Percentiles rank a stretch among this genome's conserved stretches.
These are phyloP conservation scores for Oncorhynchus nerka DNA, from an alignment of 2,113 vertebrate genomes.

Conservation along the genomic window DNA sequence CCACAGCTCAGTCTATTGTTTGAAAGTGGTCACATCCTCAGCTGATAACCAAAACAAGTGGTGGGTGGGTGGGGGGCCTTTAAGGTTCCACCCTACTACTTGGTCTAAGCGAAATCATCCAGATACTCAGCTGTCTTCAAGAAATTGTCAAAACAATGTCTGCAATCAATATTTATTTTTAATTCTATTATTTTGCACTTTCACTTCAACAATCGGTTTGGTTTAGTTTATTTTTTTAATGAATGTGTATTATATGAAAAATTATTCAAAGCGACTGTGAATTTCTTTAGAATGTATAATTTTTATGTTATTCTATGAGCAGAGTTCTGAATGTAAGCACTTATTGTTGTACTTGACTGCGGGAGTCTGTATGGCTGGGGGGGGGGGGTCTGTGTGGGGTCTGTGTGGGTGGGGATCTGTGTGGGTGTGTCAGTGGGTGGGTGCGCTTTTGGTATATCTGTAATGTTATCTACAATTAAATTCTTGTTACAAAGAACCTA, in stretches of 20 bases:
- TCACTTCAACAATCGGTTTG: constrained; percentile 18
- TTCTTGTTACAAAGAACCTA: no score
- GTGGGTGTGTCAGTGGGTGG: constrained; percentile 1
- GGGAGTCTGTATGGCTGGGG: not conserved
- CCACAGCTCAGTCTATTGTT: no score
- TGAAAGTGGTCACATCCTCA: no score
- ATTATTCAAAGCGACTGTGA: constrained; percentile 15
- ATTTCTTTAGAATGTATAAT: constrained; percentile 48
- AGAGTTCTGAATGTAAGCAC: constrained; percentile 34
- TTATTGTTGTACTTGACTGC: constrained; percentile 58
- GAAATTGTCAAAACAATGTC: no score
- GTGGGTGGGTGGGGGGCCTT: no score
- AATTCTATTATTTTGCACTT: constrained; percentile 21
- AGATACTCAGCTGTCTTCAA: no score
- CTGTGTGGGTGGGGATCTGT: not conserved
- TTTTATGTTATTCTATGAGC: constrained; percentile 22
- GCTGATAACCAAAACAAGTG: no score
- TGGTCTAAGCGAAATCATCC: no score
- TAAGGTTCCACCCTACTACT: no score
- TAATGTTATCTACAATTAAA: no score
- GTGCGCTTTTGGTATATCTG: constrained; percentile 1
- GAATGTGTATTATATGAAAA: not conserved
- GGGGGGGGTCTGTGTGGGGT: not conserved
- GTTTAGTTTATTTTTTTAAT: constrained; percentile 13
- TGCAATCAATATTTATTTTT: not conserved